Conservation (phyloP, 35 echinoderm and acorn worm species). For the Holothuria glaberrima region DNA sequence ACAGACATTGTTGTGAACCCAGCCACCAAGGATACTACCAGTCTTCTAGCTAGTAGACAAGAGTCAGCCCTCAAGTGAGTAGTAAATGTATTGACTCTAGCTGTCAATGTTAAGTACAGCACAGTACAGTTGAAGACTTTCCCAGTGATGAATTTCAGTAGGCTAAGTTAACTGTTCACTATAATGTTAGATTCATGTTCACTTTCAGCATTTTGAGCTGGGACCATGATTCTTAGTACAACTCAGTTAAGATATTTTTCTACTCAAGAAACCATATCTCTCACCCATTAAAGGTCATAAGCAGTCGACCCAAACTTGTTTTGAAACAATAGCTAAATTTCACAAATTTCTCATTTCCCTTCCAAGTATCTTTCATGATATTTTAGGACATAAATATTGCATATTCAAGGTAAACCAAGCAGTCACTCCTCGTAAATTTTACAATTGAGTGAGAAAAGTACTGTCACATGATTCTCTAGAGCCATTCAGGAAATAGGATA, state of each 20-base stretch:
- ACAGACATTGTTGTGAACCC: background rate
- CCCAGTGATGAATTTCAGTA: constrained; percentile 22
- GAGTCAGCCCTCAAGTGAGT: constrained; percentile 4
- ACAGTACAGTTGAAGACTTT: constrained; percentile 5
- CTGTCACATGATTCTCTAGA: too few species aligned
- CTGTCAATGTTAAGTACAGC: constrained; percentile 11
- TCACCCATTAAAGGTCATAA: constrained; percentile 5
- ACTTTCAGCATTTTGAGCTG: background rate
- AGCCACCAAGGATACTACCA: background rate
- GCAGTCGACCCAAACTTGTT: too few species aligned
- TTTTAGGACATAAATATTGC: too few species aligned
- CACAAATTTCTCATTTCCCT: too few species aligned
- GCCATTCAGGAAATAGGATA: too few species aligned
- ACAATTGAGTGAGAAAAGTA: too few species aligned
- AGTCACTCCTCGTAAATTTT: too few species aligned
- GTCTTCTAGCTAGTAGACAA: background rate
- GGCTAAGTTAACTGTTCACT: constrained; percentile 12
- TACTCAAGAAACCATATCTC: background rate
- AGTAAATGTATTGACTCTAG: constrained; percentile 14
- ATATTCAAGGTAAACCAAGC: too few species aligned
- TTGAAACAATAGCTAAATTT: too few species aligned
- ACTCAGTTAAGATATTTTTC: constrained; percentile 23
- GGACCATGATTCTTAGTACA: constrained; percentile 13
- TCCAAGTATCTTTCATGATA: too few species aligned
- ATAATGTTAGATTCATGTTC: constrained; percentile 23